Conservation (phyloP, 2,797 vertebrate species). For the Pseudopleuronectes americanus region DNA sequence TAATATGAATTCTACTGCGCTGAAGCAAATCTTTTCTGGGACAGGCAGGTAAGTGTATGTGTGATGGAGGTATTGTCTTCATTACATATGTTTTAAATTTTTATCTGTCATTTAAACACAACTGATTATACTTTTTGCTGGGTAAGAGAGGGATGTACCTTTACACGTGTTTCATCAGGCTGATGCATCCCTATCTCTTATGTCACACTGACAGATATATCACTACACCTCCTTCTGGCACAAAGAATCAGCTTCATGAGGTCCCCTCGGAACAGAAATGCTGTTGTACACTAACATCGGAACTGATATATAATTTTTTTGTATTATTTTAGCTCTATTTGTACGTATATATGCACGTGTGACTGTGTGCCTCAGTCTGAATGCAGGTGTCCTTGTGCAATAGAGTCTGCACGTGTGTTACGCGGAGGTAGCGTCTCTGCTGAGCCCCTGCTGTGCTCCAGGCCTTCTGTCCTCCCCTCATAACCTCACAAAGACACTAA, state of each 20-base stretch:
- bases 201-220: slow-evolving; percentile 10
- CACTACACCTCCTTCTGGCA: slow-evolving; percentile 8
- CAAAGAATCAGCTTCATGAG: background rate
- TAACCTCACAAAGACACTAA: slow-evolving; percentile 91
- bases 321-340: background rate
- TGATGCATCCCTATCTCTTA: slow-evolving; percentile 3
- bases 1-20: no score
- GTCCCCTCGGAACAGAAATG: background rate
- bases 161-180: no score
- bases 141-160: background rate
- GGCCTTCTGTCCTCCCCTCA: slow-evolving; percentile 84
- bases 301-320: background rate
- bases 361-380: slow-evolving; percentile 28
- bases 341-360: background rate
- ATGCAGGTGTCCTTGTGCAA: slow-evolving; percentile 48
- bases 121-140: background rate
- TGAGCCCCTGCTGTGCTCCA: slow-evolving; percentile 64
- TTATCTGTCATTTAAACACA: background rate
- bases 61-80: background rate
- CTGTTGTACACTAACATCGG: background rate
- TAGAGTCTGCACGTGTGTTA: slow-evolving; percentile 49
- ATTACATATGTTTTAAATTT: background rate
- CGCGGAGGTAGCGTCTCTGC: slow-evolving; percentile 67
- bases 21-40: background rate
- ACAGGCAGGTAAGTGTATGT: background rate